Base-by-base conservation (phyloP, 2,113 vertebrate species). In the Pardalotus punctatus region DNA sequence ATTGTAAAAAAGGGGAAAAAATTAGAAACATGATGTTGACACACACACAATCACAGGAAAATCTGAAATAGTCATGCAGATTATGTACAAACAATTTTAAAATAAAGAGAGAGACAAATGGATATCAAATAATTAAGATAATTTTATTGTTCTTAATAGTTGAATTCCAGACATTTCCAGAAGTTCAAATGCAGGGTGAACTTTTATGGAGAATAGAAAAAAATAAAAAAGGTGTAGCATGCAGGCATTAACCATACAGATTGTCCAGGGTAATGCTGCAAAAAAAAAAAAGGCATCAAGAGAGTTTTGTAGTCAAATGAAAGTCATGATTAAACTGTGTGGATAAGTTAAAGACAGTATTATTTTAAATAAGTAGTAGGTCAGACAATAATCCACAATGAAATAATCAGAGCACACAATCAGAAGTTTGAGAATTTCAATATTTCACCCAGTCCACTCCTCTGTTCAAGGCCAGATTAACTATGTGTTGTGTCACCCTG, bases 381-480 rank as follows among this genome's bases (percentile, higher is more conserved):
- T 14, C 60, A 87, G 56, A 91, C 42, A 87, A 76, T 72, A 90
- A 80, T 93, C 35, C 73, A 51, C 8, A 71, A 61, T 16, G 8
- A 40, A 81, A n/a, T 80, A 91, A 82, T 69, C 74, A 90, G 25
- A 72, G 12, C 20, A 57, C 33, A 88, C 38, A 76, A 80, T 79
- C 36, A 82, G 31, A 92, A 72, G 54, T 72, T 40, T 69, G 61
- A 82, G 88, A 57, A 94, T 90, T 92, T 92, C 81, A 82, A 8
- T 92, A 88, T 72, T 92, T 94, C 85, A 93, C 21, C 5, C 18
- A 36, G n/a, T 61, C 31, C 36, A 77, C 20, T 7, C 1, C 1
- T 57, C 54, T 90, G 40, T 62, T 88, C 74, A 92, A 90, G 81
- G 61, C 24, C 70, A 90, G 40, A 80, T 85, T 86, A 91, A 81